Conservation (phyloP, 64 coral and sea anemone species). For the Montipora efflorescens region DNA sequence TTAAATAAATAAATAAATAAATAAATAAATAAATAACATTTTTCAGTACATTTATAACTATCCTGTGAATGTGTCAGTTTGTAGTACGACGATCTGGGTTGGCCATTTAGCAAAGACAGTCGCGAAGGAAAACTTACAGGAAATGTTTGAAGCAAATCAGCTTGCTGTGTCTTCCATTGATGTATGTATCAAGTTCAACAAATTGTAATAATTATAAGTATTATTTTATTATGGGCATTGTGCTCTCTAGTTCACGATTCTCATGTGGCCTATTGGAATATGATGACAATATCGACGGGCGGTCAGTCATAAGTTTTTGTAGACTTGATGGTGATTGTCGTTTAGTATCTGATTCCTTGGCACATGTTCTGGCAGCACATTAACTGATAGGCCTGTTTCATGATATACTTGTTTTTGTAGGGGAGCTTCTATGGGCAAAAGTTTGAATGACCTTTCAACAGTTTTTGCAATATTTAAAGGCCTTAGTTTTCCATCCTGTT, state of each 20-base stretch:
- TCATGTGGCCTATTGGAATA: background rate
- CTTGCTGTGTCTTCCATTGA: conserved; percentile 78
- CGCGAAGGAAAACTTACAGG: conserved; percentile 43
- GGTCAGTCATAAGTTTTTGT: conserved; percentile 44
- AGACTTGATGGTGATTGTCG: conserved; percentile 37
- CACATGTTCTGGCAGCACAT: background rate
- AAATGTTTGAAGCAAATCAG: conserved; percentile 62
- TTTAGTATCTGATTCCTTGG: conserved; percentile 14
- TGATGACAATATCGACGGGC: conserved; percentile 36
- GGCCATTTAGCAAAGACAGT: conserved; percentile 81
- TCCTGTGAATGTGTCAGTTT: conserved; percentile 47
- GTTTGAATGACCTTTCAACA: too few species aligned
- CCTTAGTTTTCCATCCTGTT: too few species aligned
- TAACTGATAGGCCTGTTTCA: background rate
- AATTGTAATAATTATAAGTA: too few species aligned
- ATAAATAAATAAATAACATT: too few species aligned
- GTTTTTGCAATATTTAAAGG: too few species aligned
- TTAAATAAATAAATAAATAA: too few species aligned
- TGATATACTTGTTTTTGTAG: too few species aligned
- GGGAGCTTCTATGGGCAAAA: too few species aligned
- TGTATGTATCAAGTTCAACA: conserved; percentile 48
- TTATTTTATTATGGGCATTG: too few species aligned
- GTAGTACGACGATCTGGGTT: conserved; percentile 92
- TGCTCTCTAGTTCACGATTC: background rate
- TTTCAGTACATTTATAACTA: too few species aligned